Conservation (phyloP, 2,113 vertebrate species). For the Ophthalmotilapia sp. region DNA sequence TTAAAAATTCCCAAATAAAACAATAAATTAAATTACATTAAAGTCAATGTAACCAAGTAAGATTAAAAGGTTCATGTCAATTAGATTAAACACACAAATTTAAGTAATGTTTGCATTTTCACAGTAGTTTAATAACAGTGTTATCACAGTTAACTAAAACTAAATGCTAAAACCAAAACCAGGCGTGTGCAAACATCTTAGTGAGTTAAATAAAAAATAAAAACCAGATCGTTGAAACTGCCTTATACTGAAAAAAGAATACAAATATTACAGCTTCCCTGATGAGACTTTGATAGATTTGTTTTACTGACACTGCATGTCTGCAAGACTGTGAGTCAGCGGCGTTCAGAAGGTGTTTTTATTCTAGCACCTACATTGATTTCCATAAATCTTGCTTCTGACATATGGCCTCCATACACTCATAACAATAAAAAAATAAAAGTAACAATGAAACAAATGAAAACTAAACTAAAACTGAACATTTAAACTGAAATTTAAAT, state of each 20-base stretch:
- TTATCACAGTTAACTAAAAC: accelerated
- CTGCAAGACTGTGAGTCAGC: not conserved
- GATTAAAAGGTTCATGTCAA: not conserved
- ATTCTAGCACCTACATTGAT: not conserved
- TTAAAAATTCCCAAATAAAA: not conserved
- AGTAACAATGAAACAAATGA: not conserved
- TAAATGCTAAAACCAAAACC: not conserved
- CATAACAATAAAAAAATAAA: not conserved
- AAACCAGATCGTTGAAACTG: accelerated
- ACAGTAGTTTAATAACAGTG: not conserved
- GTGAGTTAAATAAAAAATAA: not conserved
- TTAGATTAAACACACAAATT: not conserved
- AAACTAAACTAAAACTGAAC: not conserved
- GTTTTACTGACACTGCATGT: not conserved
- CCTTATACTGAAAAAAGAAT: not conserved
- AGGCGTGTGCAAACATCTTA: not conserved
- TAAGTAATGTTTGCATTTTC: not conserved
- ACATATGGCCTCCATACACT: not conserved
- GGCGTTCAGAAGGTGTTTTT: accelerated
- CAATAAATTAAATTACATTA: accelerated
- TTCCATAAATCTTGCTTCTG: not conserved
- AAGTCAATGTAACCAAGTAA: not conserved
- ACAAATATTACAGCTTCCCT: not conserved
- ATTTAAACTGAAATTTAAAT: not conserved
- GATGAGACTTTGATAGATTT: not conserved